Evolutionary conservation across 2,888 invertebrate species (phyloP).

Genomic region (Eremobia ochroleuca): DNA sequence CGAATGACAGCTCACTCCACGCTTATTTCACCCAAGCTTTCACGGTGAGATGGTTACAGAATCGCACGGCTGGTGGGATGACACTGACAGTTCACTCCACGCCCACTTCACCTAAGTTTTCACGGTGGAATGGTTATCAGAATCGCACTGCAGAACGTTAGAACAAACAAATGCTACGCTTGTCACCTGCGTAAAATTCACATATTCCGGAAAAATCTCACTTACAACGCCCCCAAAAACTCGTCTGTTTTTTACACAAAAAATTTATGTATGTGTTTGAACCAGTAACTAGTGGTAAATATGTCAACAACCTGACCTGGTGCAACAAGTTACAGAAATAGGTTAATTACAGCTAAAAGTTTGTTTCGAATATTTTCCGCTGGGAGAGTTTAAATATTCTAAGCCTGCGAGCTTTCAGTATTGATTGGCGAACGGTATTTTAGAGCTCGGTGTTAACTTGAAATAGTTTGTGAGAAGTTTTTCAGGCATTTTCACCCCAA

Average conservation of each 20-base stretch:
- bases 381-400: slow-evolving; percentile 27
- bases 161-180: background rate
- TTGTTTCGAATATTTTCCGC: slow-evolving; percentile 35
- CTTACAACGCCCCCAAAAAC: background rate
- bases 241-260: background rate
- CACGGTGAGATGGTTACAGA: no score
- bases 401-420: slow-evolving; percentile 5
- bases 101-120: no score
- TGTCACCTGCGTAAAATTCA: background rate
- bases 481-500: background rate
- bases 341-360: slow-evolving; percentile 55
- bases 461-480: slow-evolving; percentile 9
- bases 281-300: slow-evolving; percentile 12
- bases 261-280: background rate
- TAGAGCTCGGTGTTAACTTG: slow-evolving; percentile 8
- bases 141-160: no score
- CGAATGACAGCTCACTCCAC: no score
- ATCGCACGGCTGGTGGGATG: no score
- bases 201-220: background rate
- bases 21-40: no score
- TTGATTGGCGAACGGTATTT: slow-evolving; percentile 26
- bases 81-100: no score
- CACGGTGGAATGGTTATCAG: no score
- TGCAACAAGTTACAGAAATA: slow-evolving; percentile 57
- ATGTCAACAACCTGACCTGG: slow-evolving; percentile 37